Evolutionary conservation across 2,113 vertebrate genomes (phyloP), one percentile per base, ranked within the genome.

Genomic region (Erinaceus europaeus): DNA sequence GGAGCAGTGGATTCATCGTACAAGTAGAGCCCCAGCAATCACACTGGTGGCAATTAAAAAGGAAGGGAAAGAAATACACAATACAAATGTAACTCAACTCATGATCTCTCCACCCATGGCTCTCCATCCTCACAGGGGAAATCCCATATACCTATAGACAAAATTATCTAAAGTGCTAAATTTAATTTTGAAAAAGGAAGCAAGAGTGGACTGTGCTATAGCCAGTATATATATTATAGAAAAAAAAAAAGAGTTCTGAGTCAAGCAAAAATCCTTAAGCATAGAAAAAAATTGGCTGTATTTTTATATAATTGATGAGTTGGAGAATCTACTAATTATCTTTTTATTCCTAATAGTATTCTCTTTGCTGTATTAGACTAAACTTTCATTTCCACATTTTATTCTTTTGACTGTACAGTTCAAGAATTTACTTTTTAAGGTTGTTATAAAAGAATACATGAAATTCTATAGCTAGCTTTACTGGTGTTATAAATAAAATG

Each of bases 261-360:
- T 52, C 50, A 52, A 52, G 20, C n/a, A 55, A 64, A n/a, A 86
- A 73, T 34, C 36, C 32, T 55, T 50, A 34, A 90, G n/a, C 64
- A 88, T 72, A 71, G 79, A 57, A 91, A 81, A 25, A 34, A 75
- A 32, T 88, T 84, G 64, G 84, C 53, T 91, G 4, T 78, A 2
- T 38, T 81, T 79, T 79, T 34, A 90, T 79, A n/a, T 48, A 90
- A 80, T 12, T 50, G 59, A 53, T 75, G 20, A 65, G 29, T 17
- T 86, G 50, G 50, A 75, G 32, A 89, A 80, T 55, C 53, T 64
- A 61, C 5, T 73, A 46, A 84, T 84, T 67, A 81, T 25, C 61
- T 27, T 83, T 77, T 34, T 59, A 48, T 80, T 52, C 50, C 50
- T 52, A 17, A 17, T 10, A n/a, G n/a, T n/a, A n/a, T n/a, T n/a